Percentiles rank a stretch among this genome's conserved stretches.
Evolutionary conservation across 2,888 invertebrate species (phyloP).

Genomic region (Hedychridium roseum): DNA sequence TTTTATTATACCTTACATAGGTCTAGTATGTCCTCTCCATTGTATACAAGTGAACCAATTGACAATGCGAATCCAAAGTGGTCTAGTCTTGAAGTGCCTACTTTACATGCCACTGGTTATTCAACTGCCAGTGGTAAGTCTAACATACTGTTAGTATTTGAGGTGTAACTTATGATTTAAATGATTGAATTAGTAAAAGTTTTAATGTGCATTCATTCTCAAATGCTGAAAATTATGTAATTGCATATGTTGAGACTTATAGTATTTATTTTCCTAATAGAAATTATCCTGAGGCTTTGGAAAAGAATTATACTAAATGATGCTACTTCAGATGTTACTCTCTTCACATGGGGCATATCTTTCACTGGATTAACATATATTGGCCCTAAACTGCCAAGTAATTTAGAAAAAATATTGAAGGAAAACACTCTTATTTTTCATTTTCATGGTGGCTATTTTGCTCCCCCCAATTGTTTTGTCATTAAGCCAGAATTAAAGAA

Average conservation of each 20-base stretch:
- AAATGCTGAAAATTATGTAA: no score
- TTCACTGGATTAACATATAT: conserved; percentile 84
- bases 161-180: conserved; percentile 12
- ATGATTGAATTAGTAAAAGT: not conserved
- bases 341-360: conserved; percentile 86
- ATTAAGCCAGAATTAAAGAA: conserved; percentile 53
- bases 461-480: conserved; percentile 66
- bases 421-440: conserved; percentile 83
- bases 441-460: conserved; percentile 88
- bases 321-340: conserved; percentile 67
- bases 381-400: conserved; percentile 73
- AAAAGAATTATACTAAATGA: conserved; percentile 48
- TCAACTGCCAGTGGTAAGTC: conserved; percentile 58
- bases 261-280: conserved; percentile 52
- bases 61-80: conserved; percentile 79
- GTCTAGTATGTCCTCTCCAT: conserved; percentile 82
- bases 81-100: conserved; percentile 79
- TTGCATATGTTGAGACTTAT: no score
- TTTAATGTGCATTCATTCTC: no score
- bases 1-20: conserved; percentile 84
- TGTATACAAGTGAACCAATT: conserved; percentile 83
- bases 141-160: conserved; percentile 27
- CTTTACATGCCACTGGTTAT: conserved; percentile 65
- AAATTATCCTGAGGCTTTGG: conserved; percentile 59
- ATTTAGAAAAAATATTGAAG: conserved; percentile 74